Conservation (phyloP, 92 coral and sea anemone genomes). For the Bergia puertoricense region DNA sequence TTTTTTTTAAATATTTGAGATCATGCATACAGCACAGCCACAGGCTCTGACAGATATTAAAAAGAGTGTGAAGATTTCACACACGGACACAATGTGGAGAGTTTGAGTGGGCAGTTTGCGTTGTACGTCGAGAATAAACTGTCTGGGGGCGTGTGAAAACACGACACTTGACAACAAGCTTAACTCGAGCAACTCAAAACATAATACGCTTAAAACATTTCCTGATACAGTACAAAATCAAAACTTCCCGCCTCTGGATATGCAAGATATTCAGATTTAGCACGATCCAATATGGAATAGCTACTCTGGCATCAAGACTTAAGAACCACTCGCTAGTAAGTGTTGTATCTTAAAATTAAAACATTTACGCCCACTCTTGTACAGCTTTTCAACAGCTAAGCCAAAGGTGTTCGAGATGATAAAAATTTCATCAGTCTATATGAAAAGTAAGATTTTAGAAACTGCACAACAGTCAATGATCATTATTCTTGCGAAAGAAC, state of each 20-base stretch:
- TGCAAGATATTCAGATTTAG: neutral
- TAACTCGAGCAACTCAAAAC: neutral
- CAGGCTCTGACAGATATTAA: too few species aligned
- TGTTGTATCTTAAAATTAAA: too few species aligned
- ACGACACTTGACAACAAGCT: neutral
- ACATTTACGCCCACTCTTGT: neutral
- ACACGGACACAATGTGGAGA: conserved; percentile 3
- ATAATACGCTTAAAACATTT: neutral
- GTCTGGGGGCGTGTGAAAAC: neutral
- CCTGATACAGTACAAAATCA: neutral
- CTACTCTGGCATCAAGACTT: neutral
- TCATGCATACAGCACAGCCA: neutral
- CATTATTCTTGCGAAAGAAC: too few species aligned
- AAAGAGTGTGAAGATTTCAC: neutral
- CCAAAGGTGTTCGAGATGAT: neutral
- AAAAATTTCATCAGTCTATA: neutral
- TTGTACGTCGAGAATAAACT: neutral
- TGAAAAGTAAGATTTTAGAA: neutral
- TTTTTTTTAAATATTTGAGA: neutral
- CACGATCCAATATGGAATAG: neutral
- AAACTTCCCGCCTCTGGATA: neutral
- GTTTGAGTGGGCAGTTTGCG: neutral
- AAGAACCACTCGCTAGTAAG: neutral
- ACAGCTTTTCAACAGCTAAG: neutral
- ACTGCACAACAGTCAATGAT: neutral